Evolutionary conservation across 2,888 invertebrate genomes (phyloP), one percentile per base, ranked within the genome.

Genomic region (Cyaniris semiargus): DNA sequence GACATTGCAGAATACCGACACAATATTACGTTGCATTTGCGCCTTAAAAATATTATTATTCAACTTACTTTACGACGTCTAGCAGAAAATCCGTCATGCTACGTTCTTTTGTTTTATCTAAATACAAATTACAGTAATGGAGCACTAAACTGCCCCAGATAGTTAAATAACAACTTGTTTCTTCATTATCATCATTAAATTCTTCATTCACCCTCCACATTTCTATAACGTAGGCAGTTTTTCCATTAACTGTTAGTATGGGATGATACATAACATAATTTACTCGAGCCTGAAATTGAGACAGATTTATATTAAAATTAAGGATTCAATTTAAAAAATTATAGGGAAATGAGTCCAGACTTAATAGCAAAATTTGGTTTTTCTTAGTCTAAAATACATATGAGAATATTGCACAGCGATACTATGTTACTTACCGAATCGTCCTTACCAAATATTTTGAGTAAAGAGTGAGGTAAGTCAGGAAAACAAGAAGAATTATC

Each of bases 61-160:
- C 4, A 23, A 94, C 95, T 95, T 92, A 97, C 97, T 96, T 97
- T 75, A 97, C 97, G 56, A 97, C 97, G 76, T 96, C 96, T 76
- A 97, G 89, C 0, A 97, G 94, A 85, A 97, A 97, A 80, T 96
- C 97, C 75, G 97, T 96, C 81, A 97, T 94, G 82, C 95, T 96
- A 79, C 96, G 94, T 86, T 97, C 96, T 83, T 95, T 95, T 81
- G 95, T 95, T 94, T 96, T 96, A 81, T 94, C 95, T 80, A 95
- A 89, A 85, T 96, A 96, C 78, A 97, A 92, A 81, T 96, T 96
- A 48, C 96, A 95, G 84, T 95, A 96, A 84, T 96, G 96, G 8
- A 96, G 88, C 0, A 96, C 95, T 76, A 96, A 94, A 70, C 96
- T 96, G 27, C 96, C 96, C 96, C 96, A 96, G 0, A 96, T 95